Evolutionary conservation across 2,113 vertebrate species (phyloP), one percentile per base, ranked within the genome.

Genomic region (Cephalopholis sonnerati): DNA sequence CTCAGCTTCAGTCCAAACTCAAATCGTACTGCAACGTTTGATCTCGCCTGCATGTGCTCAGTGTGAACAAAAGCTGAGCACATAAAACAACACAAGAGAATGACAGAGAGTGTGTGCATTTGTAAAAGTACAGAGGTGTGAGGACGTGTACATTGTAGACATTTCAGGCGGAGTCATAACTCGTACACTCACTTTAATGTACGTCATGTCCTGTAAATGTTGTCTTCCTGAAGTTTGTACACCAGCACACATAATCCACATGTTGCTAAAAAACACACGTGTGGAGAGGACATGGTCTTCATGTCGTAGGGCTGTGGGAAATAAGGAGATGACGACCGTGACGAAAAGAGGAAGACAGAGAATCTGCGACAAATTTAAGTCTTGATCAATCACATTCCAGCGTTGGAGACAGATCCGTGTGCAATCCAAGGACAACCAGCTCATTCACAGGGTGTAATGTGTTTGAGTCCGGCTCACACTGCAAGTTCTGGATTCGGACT

Each of bases 11-110:
- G 85, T 83, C 76, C 81, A 59, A 87, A 73, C 41, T 86, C 69
- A 48, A 74, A 59, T 74, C 74, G 77, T 87, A 87, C 77, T 73
- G 67, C 79, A 68, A 74, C 5, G 69, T 83, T 84, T 86, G 63
- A 86, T 79, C 87, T 80, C 67, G 50, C 74, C 84, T 32, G 81
- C 66, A 78, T 85, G 85, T 89, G 85, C 90, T 89, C 89, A 71
- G 59, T 57, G 50, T 68, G 72, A 88, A 76, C 82, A 87, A 74
- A 79, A 61, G 71, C 59, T 88, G 67, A 77, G 69, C 61, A 55
- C 72, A 77, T 29, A 50, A 29, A 82, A 81, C 53, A 86, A 77
- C 41, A 80, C 44, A 61, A 54, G 73, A 55, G 25, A 64, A 55
- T 66, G 12, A n/a, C 41, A 8, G 58, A 68, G 66, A 44, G 62